Conservation (phyloP, 2,113 vertebrate species). For the Hassar affinis region DNA sequence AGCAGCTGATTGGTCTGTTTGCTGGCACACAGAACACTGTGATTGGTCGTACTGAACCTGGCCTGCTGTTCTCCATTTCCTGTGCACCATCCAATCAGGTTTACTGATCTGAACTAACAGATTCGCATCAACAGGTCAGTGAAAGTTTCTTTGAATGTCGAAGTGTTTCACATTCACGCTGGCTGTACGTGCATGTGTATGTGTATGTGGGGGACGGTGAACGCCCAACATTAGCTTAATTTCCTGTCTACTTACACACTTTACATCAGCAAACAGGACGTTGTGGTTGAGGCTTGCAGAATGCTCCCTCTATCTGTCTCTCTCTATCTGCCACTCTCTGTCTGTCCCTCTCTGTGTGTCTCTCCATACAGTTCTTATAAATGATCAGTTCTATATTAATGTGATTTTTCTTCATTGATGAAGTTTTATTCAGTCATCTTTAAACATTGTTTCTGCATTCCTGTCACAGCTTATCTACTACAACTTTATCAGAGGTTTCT, state of each 20-base stretch:
- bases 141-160: not conserved
- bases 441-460: not conserved
- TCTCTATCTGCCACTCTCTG: not conserved
- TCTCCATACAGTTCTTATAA: not conserved
- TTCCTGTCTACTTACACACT: conserved; percentile 28
- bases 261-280: conserved; percentile 41
- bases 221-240: conserved; percentile 1
- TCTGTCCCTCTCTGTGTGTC: not conserved
- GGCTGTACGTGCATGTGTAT: not conserved
- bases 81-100: not conserved
- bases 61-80: not conserved
- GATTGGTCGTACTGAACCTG: conserved; percentile 25
- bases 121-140: not conserved
- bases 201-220: not conserved
- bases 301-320: conserved; percentile 1
- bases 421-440: not conserved
- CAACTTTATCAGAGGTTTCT: not conserved
- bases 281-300: conserved; percentile 23
- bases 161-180: not conserved
- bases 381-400: no score
- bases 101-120: not conserved
- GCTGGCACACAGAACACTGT: not conserved
- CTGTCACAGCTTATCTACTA: not conserved
- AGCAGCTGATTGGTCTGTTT: conserved; percentile 20
- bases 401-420: no score